Base-by-base conservation (phyloP, 2,888 invertebrate genomes). In the Clistopyga incitator region DNA sequence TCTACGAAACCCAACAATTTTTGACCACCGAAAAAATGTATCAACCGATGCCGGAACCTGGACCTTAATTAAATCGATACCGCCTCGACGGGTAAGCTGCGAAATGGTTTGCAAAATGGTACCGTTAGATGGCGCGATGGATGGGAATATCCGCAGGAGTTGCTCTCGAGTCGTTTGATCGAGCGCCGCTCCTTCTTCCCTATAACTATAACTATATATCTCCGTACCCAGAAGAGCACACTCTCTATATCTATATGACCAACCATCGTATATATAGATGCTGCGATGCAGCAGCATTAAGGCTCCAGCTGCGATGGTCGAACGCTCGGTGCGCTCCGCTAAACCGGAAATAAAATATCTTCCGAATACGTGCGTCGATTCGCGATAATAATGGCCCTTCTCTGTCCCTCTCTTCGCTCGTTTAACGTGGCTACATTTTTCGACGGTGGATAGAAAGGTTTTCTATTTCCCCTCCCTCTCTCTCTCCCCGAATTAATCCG, bases 271-370 rank as follows among this genome's bases (percentile, higher is more conserved):
- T 64, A 76, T 68, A 61, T 38, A 76, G 52, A 65, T 47, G 54
- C 54, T 61, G 45, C 18, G 78, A 65, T 82, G 75, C 82, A 82
- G 82, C 82, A 82, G 82, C 78, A 70, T 61, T 61, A 67, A 38
- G 67, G 82, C 75, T 78, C 70, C 78, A 78, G 82, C 70, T 65
- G 82, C 78, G 75, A 78, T 75, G 61, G 61, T 78, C 82, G 78
- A 61, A 75, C 82, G 61, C 25, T 75, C 82, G 64, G 59, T 18
- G 67, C 15, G n/a, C 23, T 64, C 64, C 74, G 68, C 45, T 3
- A 11, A 42, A 50, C 45, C 72, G 50, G 20, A 45, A 25, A 52
- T 52, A 75, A 78, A 82, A 82, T 78, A 45, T 78, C 74, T 56
- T 45, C 67, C n/a, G 68, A 42, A 68, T 8, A 70, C 42, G 13